These are phyloP conservation scores for Brachionus paranguensis DNA, from an alignment of 1,140 invertebrate species.

Conservation along the genomic window DNA sequence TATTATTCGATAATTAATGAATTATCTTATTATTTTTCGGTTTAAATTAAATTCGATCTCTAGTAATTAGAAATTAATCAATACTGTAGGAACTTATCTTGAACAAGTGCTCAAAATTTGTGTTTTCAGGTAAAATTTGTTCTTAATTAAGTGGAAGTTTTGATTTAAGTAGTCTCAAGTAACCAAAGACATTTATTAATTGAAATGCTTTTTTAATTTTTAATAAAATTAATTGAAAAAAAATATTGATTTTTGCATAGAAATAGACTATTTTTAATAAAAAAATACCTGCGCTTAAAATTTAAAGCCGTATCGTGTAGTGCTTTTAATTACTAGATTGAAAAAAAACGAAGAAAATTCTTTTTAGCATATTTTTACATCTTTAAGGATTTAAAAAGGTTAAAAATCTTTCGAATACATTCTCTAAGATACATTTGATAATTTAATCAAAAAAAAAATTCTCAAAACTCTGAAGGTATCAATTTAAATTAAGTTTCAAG, in stretches of 20 bases:
- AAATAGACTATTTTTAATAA: not conserved
- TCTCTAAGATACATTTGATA: not conserved
- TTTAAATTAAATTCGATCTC: too few relatives aligned
- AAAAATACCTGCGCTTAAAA: not conserved
- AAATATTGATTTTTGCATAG: not conserved
- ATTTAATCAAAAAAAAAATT: not conserved
- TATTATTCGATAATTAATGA: too few relatives aligned
- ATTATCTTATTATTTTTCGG: too few relatives aligned
- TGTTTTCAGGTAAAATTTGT: too few relatives aligned
- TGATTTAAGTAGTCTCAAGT: too few relatives aligned
- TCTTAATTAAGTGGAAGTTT: too few relatives aligned
- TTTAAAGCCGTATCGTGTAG: not conserved
- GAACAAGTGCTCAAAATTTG: too few relatives aligned
- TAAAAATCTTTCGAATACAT: not conserved
- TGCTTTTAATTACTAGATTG: not conserved
- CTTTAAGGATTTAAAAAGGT: not conserved
- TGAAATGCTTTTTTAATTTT: too few relatives aligned
- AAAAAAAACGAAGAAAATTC: not conserved
- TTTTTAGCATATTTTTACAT: not conserved
- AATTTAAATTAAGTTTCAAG: not conserved
- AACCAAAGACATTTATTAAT: too few relatives aligned
- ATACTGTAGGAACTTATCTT: too few relatives aligned
- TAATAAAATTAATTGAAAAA: too few relatives aligned
- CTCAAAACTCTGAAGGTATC: not conserved
- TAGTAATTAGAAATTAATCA: too few relatives aligned